phyloP scores from a whole-genome alignment of 2,888 invertebrate species.

The Thera obeliscata region DNA sequence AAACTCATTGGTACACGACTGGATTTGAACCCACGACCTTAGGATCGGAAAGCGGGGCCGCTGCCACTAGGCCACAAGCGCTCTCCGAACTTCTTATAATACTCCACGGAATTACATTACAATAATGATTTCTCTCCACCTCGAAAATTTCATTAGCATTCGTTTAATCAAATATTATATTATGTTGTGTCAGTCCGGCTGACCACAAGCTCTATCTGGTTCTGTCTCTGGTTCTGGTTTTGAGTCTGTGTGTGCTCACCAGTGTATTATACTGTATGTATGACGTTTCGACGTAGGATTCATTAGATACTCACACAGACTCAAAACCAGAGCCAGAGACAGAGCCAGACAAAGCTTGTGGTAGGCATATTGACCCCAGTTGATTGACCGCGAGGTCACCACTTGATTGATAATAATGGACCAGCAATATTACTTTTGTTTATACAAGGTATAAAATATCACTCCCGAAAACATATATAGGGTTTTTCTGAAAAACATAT shows the following conservation, averaged over 20 bases:
- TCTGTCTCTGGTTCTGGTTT: too few relatives aligned
- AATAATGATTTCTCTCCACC: background rate
- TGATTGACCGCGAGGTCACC: slow-evolving; percentile 28
- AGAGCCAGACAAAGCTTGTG: too few relatives aligned
- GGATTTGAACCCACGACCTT: too few relatives aligned
- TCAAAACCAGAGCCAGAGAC: too few relatives aligned
- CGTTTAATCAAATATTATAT: slow-evolving; percentile 59
- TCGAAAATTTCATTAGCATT: slow-evolving; percentile 49
- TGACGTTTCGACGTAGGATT: too few relatives aligned
- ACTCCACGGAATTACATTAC: background rate
- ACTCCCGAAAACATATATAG: background rate
- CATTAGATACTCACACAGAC: too few relatives aligned
- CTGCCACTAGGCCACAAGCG: background rate
- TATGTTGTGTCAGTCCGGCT: slow-evolving; percentile 40
- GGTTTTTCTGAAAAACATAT: background rate
- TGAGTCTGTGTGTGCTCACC: too few relatives aligned
- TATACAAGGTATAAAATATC: background rate
- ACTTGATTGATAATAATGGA: slow-evolving; percentile 25
- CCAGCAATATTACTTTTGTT: background rate
- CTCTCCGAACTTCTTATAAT: background rate
- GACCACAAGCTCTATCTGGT: background rate
- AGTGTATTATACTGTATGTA: too few relatives aligned
- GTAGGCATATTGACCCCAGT: slow-evolving; percentile 12
- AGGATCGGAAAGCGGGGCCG: too few relatives aligned
- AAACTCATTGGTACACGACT: too few relatives aligned